Evolutionary conservation across 2,888 invertebrate genomes (phyloP).

Genomic region (Leptodirus hochenwartii): DNA sequence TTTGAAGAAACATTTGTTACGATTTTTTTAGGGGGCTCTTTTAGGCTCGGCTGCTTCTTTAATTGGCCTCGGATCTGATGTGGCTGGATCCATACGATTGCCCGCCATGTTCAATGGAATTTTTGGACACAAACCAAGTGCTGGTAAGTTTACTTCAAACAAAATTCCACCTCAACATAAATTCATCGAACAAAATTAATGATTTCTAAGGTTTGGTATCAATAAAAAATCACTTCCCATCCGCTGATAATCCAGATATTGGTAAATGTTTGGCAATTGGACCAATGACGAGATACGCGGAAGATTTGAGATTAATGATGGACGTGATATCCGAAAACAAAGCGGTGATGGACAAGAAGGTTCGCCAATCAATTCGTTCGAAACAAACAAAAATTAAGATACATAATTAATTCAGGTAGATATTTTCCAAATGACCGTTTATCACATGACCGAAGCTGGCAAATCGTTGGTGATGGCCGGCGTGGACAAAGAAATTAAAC

Average conservation of each 20-base stretch:
- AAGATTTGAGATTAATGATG: conserved; percentile 60
- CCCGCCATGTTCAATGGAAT: conserved; percentile 72
- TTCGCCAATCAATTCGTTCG: no score
- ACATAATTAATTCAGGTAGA: conserved; percentile 10
- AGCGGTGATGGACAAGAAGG: no score
- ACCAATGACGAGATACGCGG: conserved; percentile 74
- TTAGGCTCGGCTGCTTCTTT: conserved; percentile 62
- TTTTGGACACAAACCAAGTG: conserved; percentile 73
- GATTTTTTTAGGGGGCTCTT: conserved; percentile 42
- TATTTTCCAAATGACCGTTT: conserved; percentile 11
- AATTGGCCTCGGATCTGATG: conserved; percentile 68
- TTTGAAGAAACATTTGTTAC: conserved; percentile 3
- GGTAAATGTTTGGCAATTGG: conserved; percentile 62
- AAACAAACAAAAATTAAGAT: no score
- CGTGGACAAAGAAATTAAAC: conserved; percentile 29
- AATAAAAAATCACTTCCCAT: conserved; percentile 48
- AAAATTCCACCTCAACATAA: not conserved
- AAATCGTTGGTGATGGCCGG: conserved; percentile 18
- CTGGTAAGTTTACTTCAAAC: conserved; percentile 29
- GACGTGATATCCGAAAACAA: conserved; percentile 40
- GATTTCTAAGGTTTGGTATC: conserved; percentile 38
- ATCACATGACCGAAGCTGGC: conserved; percentile 9
- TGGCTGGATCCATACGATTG: conserved; percentile 74
- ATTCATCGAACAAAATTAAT: conserved; percentile 3
- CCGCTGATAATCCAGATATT: conserved; percentile 35